Evolutionary conservation across 2,888 invertebrate species (phyloP).

Genomic region (Polylopha cassiicola): DNA sequence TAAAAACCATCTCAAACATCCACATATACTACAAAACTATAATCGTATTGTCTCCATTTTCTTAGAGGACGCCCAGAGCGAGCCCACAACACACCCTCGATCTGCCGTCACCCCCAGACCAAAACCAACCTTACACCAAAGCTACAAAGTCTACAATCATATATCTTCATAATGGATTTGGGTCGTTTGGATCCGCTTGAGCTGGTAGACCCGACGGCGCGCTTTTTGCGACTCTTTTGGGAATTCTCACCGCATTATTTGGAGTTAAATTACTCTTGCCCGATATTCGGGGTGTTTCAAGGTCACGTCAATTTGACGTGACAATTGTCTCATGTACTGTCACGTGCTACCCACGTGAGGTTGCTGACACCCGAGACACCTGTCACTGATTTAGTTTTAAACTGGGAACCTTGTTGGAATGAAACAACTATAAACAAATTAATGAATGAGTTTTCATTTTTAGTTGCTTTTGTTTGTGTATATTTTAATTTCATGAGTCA

Average conservation of each 20-base stretch:
- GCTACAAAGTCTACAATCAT: constrained; percentile 21
- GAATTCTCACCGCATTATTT: constrained; percentile 59
- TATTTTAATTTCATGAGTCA: too few species aligned
- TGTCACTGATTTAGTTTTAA: too few species aligned
- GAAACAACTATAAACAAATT: too few species aligned
- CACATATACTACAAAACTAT: constrained; percentile 51
- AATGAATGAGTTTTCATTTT: too few species aligned
- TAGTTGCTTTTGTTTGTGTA: too few species aligned
- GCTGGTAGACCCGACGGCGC: constrained; percentile 61
- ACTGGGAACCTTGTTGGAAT: too few species aligned
- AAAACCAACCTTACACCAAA: constrained; percentile 25
- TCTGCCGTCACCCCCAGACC: not conserved
- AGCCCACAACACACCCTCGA: constrained; percentile 62
- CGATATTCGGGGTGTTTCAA: constrained; percentile 46
- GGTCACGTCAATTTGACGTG: constrained; percentile 45
- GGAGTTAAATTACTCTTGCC: constrained; percentile 62
- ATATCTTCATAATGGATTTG: constrained; percentile 18
- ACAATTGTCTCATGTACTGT: constrained; percentile 5
- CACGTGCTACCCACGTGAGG: too few species aligned
- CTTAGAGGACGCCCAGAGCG: constrained; percentile 64
- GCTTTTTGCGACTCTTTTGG: constrained; percentile 41
- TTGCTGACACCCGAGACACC: too few species aligned
- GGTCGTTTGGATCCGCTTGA: constrained; percentile 26
- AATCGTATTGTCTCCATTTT: constrained; percentile 72
- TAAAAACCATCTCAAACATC: constrained; percentile 30